phyloP scores from a whole-genome alignment of 2,888 invertebrate genomes.

The Julus scandinavius region DNA sequence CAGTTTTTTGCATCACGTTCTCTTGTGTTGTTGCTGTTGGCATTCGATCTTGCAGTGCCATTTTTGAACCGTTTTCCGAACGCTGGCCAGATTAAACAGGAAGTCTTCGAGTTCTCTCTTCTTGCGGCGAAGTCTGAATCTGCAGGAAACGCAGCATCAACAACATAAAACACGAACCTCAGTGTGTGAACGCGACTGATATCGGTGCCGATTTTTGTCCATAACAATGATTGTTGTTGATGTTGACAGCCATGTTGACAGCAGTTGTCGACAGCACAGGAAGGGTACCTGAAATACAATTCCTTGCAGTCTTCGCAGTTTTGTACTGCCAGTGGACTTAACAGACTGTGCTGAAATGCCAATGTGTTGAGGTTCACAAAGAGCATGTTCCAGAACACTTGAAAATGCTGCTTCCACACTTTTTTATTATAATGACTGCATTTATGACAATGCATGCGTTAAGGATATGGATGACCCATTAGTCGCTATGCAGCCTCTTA shows the following conservation, averaged over 20 bases:
- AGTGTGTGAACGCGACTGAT: background rate
- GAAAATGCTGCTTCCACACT: background rate
- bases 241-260: background rate
- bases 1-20: background rate
- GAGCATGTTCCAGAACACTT: background rate
- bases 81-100: background rate
- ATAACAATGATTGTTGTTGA: background rate
- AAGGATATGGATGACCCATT: background rate
- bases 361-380: background rate
- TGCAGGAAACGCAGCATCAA: background rate
- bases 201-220: background rate
- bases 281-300: background rate
- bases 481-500: background rate
- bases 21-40: background rate
- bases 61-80: background rate
- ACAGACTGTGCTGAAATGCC: background rate
- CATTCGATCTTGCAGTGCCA: background rate
- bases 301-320: background rate
- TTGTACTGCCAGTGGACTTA: background rate
- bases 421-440: too few species aligned
- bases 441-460: background rate
- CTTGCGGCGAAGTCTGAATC: background rate
- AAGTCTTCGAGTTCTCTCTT: background rate
- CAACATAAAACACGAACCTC: background rate
- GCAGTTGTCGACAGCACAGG: background rate